Conservation (phyloP, 1,140 invertebrate species). For the Ostrea denselamellosa region DNA sequence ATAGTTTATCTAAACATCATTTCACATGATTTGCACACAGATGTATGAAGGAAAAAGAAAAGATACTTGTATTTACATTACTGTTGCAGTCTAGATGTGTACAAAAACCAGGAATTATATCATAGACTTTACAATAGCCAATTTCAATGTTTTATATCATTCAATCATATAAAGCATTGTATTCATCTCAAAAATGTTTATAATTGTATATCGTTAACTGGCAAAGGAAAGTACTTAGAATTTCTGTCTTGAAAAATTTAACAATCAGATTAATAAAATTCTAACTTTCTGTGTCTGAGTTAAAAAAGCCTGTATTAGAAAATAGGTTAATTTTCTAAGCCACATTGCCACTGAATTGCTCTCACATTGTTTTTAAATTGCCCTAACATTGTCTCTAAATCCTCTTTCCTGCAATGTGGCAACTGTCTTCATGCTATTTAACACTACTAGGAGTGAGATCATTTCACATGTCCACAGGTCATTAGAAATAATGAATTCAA, state of each 20-base stretch:
- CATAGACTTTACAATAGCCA: no score
- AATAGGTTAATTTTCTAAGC: slow-evolving; percentile 26
- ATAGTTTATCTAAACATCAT: no score
- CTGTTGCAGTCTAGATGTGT: no score
- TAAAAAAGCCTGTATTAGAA: neutral
- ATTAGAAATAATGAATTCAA: slow-evolving; percentile 4
- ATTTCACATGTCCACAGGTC: slow-evolving; percentile 22
- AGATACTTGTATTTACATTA: no score
- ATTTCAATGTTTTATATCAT: no score
- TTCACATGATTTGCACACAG: no score
- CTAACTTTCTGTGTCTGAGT: neutral
- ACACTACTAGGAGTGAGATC: neutral
- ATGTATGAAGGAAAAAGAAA: no score
- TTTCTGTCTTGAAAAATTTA: neutral
- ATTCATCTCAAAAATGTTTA: neutral
- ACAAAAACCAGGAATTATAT: no score
- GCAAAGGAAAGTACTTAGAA: neutral
- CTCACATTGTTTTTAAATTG: neutral
- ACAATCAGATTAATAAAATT: neutral
- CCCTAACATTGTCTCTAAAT: neutral
- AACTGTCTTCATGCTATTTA: neutral
- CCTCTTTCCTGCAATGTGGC: neutral
- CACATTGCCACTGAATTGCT: neutral
- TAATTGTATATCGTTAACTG: neutral
- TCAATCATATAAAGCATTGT: no score